Evolutionary conservation across 2,888 invertebrate genomes (phyloP), one percentile per base, ranked within the genome.

Genomic region (Heteromurus nitidus): DNA sequence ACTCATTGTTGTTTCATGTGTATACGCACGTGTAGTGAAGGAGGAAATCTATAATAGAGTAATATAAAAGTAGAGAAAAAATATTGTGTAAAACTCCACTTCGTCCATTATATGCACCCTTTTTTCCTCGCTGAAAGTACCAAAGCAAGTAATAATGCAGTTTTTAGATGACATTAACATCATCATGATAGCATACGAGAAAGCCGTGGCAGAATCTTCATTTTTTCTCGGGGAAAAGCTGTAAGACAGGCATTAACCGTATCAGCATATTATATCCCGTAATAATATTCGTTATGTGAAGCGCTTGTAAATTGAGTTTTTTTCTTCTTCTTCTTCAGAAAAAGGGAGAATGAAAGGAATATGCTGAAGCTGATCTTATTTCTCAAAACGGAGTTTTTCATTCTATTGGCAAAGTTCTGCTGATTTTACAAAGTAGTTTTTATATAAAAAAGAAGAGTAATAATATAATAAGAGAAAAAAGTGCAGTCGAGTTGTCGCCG

Each of bases 131-230:
- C 65, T 18, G n/a, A n/a, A 67, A 36, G 31, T 58, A 68, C 60
- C 55, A n/a, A 75, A 24, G 47, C 36, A 44, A 62, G 70, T 64
- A 69, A 77, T 77, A 77, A 70, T 36, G 69, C 64, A 77, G 64
- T 69, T 69, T 47, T 53, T 64, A 53, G 70, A 64, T 77, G 77
- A 77, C 77, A 77, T 77, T 77, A 77, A 64, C 64, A 70, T 62
- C 50, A 70, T 62, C 50, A 55, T 64, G 60, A 47, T 28, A n/a
- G 64, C 64, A 36, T 65, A 50, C 9, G 28, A 58, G 58, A 28
- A n/a, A n/a, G n/a, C 11, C 26, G 2, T 13, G 13, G 58, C 36
- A 36, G 64, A 64, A 55, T 74, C 74, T 76, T 64, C 62, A 69
- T 68, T 18, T 77, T 77, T 24, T n/a, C 16, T 31, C 36, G 30